Percentiles rank a stretch among this genome's conserved stretches.
Conservation (phyloP, 2,888 invertebrate species). For the Dascillus cervinus region DNA sequence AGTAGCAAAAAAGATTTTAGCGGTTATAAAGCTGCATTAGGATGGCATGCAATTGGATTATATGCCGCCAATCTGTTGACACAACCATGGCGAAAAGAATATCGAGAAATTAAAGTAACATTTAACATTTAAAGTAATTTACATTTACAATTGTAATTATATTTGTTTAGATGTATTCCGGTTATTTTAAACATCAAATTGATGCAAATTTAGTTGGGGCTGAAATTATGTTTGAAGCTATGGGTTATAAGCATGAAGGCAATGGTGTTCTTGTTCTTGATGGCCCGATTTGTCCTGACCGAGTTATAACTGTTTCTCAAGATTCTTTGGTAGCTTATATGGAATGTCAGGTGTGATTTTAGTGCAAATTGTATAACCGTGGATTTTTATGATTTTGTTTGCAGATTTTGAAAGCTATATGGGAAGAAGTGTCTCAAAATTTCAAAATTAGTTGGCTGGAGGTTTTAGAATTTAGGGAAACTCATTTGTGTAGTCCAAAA, state of each 20-base stretch:
- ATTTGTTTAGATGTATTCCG: conserved; percentile 65
- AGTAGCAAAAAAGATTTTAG: conserved; percentile 65
- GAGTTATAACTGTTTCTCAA: conserved; percentile 68
- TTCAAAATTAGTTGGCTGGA: conserved; percentile 57
- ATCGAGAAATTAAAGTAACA: conserved; percentile 69
- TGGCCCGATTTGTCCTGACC: conserved; percentile 74
- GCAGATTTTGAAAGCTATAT: conserved; percentile 69
- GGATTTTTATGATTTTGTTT: conserved; percentile 16
- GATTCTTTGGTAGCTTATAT: conserved; percentile 82
- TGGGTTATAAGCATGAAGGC: conserved; percentile 68
- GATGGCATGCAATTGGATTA: conserved; percentile 77
- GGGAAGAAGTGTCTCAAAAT: conserved; percentile 58
- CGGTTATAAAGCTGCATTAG: conserved; percentile 70
- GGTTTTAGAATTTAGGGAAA: conserved; percentile 55
- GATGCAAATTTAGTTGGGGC: conserved; percentile 72
- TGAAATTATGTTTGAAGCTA: conserved; percentile 66
- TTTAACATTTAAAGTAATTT: not conserved
- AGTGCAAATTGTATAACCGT: not conserved
- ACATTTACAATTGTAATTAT: not conserved
- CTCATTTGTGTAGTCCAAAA: conserved; percentile 48
- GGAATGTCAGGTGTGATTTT: conserved; percentile 65
- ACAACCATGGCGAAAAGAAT: conserved; percentile 87
- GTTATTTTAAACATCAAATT: conserved; percentile 82
- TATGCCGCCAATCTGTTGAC: conserved; percentile 80
- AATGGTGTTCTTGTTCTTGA: conserved; percentile 55